Percentiles rank a stretch among this genome's conserved stretches.
Conservation (phyloP, 2,797 vertebrate genomes). For the Sparidentex hasta region DNA sequence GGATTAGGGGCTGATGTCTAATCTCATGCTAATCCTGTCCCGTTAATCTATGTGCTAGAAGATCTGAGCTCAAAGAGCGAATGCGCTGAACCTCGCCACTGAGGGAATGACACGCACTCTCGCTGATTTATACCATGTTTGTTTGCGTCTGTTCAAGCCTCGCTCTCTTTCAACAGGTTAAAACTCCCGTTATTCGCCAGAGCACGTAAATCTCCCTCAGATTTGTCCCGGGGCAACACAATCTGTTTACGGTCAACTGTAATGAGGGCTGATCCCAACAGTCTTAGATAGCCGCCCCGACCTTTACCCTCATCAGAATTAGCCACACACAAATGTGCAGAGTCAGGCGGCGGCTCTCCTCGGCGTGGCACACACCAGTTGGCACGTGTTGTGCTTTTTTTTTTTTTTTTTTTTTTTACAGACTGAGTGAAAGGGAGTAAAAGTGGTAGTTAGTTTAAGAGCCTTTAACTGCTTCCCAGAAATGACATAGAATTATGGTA, state of each 20-base stretch:
- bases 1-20: constrained; percentile 76
- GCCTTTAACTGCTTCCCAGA: constrained; percentile 74
- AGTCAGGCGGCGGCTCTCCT: constrained; percentile 38
- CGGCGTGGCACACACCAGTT: constrained; percentile 54
- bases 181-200: background rate
- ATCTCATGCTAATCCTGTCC: constrained; percentile 75
- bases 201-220: background rate
- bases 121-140: constrained; percentile 19
- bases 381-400: constrained; percentile 46
- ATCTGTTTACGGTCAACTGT: constrained; percentile 29
- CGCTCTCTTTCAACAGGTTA: background rate
- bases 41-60: constrained; percentile 75
- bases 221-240: constrained; percentile 8
- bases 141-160: constrained; percentile 7
- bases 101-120: constrained; percentile 26
- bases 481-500: constrained; percentile 81
- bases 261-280: constrained; percentile 45
- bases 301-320: constrained; percentile 40
- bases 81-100: constrained; percentile 40
- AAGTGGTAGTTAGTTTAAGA: constrained; percentile 77
- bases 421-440: constrained; percentile 59
- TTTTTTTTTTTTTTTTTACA: constrained; percentile 38
- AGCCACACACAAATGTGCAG: constrained; percentile 61
- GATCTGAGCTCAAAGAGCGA: constrained; percentile 47
- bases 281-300: constrained; percentile 55